phyloP scores from a whole-genome alignment of 2,888 invertebrate genomes.

The Drosophila borborema region DNA sequence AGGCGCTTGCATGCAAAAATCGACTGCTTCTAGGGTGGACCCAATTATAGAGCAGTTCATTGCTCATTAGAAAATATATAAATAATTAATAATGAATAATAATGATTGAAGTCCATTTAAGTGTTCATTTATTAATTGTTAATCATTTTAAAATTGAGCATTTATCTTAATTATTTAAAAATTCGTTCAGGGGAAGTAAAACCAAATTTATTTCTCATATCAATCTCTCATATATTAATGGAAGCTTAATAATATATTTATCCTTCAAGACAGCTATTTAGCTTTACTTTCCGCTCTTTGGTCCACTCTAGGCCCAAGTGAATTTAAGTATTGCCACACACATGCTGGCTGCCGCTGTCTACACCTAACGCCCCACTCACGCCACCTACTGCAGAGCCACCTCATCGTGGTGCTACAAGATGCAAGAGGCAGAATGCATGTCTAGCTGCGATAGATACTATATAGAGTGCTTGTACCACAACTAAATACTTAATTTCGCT shows the following conservation, averaged over 20 bases:
- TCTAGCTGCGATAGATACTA: constrained; percentile 63
- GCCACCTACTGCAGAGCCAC: neutral
- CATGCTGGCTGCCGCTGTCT: constrained; percentile 17
- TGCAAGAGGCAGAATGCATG: constrained; percentile 62
- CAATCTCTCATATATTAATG: neutral
- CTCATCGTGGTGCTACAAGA: constrained; percentile 13
- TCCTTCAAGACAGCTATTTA: too few relatives aligned
- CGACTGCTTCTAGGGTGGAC: constrained; percentile 44
- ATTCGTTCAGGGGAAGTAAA: too few relatives aligned
- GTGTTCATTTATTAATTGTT: too few relatives aligned
- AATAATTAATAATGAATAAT: neutral
- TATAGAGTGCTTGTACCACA: constrained; percentile 53
- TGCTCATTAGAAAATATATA: too few relatives aligned
- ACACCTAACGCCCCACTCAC: neutral
- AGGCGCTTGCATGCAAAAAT: constrained; percentile 36
- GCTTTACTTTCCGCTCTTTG: neutral
- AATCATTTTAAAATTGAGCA: too few relatives aligned
- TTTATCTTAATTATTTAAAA: too few relatives aligned
- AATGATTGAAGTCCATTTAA: too few relatives aligned
- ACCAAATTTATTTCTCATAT: neutral
- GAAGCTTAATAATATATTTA: neutral
- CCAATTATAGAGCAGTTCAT: neutral
- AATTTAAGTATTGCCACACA: constrained; percentile 44
- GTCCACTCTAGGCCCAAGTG: constrained; percentile 42
- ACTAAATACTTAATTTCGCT: constrained; percentile 80